Conservation (phyloP, 2,113 vertebrate species). For the Nestor notabilis region DNA sequence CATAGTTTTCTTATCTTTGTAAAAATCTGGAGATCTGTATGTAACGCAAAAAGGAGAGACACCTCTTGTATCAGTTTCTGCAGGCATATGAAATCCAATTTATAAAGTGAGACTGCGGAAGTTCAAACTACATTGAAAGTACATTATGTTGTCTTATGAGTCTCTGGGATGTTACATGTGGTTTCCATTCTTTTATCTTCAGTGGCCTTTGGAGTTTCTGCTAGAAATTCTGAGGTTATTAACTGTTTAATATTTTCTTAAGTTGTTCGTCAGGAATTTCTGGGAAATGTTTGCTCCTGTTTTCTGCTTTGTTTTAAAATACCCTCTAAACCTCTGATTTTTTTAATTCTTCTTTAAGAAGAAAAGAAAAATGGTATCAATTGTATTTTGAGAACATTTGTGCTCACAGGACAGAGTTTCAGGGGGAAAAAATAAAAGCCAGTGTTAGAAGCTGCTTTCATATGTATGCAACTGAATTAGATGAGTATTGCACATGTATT, state of each 20-base stretch:
- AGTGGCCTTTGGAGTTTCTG: neutral
- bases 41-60: neutral
- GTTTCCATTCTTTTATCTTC: constrained; percentile 9
- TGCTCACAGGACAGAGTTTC: neutral
- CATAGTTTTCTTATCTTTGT: neutral
- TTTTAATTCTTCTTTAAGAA: neutral
- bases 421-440: neutral
- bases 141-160: neutral
- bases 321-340: neutral
- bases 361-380: neutral
- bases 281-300: neutral
- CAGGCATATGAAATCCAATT: neutral
- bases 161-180: neutral
- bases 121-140: neutral
- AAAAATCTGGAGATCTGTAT: neutral
- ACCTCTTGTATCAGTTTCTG: neutral
- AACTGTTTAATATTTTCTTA: neutral
- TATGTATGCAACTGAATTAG: neutral
- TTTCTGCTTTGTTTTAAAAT: neutral
- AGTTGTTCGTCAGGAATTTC: neutral
- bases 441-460: neutral
- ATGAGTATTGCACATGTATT: neutral
- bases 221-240: neutral
- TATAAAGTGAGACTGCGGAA: neutral
- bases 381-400: neutral